Evolutionary conservation across 2,113 vertebrate genomes (phyloP).

Genomic region (Vulpes lagopus): DNA sequence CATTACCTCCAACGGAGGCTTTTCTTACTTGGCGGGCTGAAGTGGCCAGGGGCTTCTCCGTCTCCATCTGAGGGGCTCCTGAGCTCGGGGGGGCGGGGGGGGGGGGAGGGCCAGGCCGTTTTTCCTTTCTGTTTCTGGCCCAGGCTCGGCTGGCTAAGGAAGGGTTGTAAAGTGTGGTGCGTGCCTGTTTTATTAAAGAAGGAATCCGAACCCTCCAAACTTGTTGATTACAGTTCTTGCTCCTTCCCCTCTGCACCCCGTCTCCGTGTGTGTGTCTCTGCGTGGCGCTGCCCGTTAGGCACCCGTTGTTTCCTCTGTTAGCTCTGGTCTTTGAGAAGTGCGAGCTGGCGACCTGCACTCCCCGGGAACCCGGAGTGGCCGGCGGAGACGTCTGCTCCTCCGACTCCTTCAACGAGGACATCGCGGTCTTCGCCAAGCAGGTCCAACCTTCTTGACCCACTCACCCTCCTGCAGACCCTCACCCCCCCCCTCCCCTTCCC

Average conservation of each 20-base stretch:
- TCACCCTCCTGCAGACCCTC: slow-evolving; percentile 54
- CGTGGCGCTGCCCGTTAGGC: slow-evolving; percentile 93
- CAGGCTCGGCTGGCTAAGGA: slow-evolving; percentile 64
- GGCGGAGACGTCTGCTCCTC: slow-evolving; percentile 98
- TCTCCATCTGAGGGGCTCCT: slow-evolving; percentile 42
- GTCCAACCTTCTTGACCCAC: slow-evolving; percentile 79
- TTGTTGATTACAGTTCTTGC: slow-evolving; percentile 88
- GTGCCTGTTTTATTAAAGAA: slow-evolving; percentile 78
- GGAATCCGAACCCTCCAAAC: slow-evolving; percentile 82
- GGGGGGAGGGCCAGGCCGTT: slow-evolving; percentile 54
- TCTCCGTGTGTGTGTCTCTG: slow-evolving; percentile 86
- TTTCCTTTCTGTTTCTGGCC: slow-evolving; percentile 79
- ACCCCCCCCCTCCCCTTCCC: slow-evolving; percentile 50
- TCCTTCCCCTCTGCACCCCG: slow-evolving; percentile 83
- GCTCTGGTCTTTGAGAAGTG: slow-evolving; percentile 99
- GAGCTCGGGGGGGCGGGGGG: neutral
- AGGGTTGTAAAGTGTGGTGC: slow-evolving; percentile 72
- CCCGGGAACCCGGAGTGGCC: slow-evolving; percentile 96
- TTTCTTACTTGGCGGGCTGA: slow-evolving; percentile 44
- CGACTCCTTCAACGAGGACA: slow-evolving; percentile 98
- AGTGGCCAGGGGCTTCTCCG: slow-evolving; percentile 44
- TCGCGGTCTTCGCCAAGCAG: slow-evolving; percentile 97
- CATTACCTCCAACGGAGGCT: neutral
- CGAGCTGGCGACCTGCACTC: slow-evolving; percentile 99
- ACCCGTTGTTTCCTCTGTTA: slow-evolving; percentile 99